phyloP scores from a whole-genome alignment of 2,888 invertebrate genomes.

The Tetragonisca angustula region DNA sequence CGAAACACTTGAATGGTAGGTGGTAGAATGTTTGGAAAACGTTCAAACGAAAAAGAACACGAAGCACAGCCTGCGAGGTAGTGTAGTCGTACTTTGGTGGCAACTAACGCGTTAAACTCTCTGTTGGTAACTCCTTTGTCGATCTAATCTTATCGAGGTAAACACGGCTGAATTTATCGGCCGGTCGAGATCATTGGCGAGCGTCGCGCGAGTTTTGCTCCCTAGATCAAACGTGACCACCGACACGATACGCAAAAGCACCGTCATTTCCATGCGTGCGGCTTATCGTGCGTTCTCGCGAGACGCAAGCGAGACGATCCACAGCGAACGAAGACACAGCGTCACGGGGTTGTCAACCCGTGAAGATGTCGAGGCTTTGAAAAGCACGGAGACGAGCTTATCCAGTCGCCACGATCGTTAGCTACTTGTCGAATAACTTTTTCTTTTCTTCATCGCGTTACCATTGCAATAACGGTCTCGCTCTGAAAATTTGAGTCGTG shows the following conservation, averaged over 20 bases:
- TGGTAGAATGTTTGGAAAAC: too few relatives aligned
- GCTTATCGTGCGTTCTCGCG: conserved; percentile 32
- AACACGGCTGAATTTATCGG: background rate
- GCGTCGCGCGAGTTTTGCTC: conserved; percentile 8
- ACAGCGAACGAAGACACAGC: conserved; percentile 34
- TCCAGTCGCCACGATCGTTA: background rate
- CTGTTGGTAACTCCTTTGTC: background rate
- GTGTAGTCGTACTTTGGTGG: background rate
- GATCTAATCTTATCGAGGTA: background rate
- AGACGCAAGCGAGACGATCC: conserved; percentile 23
- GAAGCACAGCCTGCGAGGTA: too few relatives aligned
- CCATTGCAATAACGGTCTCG: too few relatives aligned
- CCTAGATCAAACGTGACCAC: conserved; percentile 37
- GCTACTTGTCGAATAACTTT: conserved; percentile 23
- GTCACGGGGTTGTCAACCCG: conserved; percentile 53
- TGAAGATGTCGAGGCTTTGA: conserved; percentile 16
- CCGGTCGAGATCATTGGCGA: background rate
- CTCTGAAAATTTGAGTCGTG: too few relatives aligned
- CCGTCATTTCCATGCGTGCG: conserved; percentile 40
- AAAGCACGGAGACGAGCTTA: conserved; percentile 17
- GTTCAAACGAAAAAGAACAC: too few relatives aligned
- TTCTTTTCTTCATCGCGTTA: too few relatives aligned
- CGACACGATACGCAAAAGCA: conserved; percentile 16
- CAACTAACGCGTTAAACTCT: background rate
- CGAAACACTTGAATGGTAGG: too few relatives aligned